These are phyloP conservation scores for Mormyrus hasselquistii DNA, from an alignment of 2,797 vertebrate genomes.

Conservation along the genomic window DNA sequence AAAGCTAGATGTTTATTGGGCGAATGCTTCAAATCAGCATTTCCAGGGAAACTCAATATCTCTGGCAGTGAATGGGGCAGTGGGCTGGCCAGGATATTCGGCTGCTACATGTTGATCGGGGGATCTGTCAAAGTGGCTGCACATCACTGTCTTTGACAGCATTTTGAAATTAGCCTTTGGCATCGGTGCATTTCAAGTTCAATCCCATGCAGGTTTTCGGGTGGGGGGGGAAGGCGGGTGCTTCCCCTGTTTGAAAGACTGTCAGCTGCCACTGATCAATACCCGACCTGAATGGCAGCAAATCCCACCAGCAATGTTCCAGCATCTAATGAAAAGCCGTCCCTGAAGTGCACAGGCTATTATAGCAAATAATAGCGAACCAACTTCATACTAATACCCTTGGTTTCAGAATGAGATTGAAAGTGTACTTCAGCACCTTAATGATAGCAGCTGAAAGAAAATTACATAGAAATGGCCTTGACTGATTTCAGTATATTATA, in stretches of 20 bases:
- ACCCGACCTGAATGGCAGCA: neutral
- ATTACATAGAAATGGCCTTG: neutral
- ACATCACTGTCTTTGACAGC: neutral
- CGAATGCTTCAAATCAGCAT: neutral
- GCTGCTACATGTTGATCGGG: neutral
- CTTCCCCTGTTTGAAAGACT: neutral
- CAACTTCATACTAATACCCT: neutral
- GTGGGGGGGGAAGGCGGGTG: neutral
- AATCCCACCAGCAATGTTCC: neutral
- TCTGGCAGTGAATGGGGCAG: neutral
- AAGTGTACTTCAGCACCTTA: constrained; percentile 14
- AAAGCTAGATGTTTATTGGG: neutral
- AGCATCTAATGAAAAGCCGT: neutral
- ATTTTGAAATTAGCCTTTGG: neutral
- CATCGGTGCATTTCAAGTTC: neutral
- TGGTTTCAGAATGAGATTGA: neutral
- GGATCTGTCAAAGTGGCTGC: neutral
- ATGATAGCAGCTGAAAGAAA: constrained; percentile 17
- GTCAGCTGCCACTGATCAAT: neutral
- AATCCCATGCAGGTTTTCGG: neutral
- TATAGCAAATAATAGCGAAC: neutral
- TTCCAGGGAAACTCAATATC: neutral
- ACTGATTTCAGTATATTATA: neutral
- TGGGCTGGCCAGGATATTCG: neutral
- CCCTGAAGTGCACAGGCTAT: neutral